Percentiles rank a stretch among this genome's conserved stretches.
phyloP scores from a whole-genome alignment of 2,888 invertebrate genomes.

The Leptopilina syphax region DNA sequence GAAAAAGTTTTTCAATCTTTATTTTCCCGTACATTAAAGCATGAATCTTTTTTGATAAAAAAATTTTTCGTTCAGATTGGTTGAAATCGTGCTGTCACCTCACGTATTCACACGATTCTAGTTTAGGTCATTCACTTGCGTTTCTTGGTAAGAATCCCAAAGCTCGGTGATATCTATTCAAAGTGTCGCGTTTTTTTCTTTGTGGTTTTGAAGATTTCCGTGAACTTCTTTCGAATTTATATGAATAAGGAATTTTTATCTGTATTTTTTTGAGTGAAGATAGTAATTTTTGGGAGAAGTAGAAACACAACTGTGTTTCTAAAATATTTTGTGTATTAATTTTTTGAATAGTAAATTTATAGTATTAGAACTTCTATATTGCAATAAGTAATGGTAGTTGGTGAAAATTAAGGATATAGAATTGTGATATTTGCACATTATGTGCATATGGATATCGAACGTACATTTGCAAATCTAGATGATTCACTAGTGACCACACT shows the following conservation, averaged over 20 bases:
- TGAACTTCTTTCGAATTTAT: background rate
- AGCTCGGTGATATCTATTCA: slow-evolving; percentile 19
- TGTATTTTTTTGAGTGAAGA: no score
- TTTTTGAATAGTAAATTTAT: background rate
- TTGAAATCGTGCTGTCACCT: slow-evolving; percentile 5
- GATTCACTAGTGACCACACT: slow-evolving; percentile 65
- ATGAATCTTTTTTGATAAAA: background rate
- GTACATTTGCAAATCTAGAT: slow-evolving; percentile 54
- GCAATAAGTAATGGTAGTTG: no score
- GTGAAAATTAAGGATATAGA: background rate
- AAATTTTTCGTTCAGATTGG: background rate
- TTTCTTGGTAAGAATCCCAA: background rate
- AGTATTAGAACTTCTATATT: no score
- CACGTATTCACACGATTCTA: slow-evolving; percentile 22
- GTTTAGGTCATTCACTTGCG: slow-evolving; percentile 23
- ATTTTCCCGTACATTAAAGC: background rate
- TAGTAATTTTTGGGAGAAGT: no score
- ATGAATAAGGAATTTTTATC: background rate
- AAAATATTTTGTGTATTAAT: background rate
- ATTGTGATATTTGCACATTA: background rate
- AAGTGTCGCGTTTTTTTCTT: background rate
- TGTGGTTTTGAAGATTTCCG: background rate
- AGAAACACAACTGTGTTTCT: no score
- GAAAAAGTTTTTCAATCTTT: background rate
- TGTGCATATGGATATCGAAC: background rate